Evolutionary conservation across 2,113 vertebrate genomes (phyloP).

Genomic region (Vulpes ferrilata): DNA sequence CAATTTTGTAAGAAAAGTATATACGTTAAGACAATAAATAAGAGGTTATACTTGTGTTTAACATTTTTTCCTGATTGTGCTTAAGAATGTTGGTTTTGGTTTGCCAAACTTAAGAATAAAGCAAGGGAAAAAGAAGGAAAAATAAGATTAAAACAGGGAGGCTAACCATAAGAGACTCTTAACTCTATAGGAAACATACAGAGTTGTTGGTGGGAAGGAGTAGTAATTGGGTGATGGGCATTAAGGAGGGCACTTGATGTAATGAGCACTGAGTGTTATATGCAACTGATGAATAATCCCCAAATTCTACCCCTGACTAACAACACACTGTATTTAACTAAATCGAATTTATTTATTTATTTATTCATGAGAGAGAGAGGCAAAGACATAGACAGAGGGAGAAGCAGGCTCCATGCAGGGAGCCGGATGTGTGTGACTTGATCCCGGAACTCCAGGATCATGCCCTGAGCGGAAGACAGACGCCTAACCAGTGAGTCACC

Average conservation of each 20-base stretch:
- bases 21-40: conserved; percentile 34
- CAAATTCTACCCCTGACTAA: background rate
- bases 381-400: too few species aligned
- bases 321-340: background rate
- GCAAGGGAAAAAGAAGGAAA: background rate
- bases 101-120: conserved; percentile 53
- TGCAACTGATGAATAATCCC: background rate
- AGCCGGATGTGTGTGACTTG: too few species aligned
- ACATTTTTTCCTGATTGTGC: conserved; percentile 34
- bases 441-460: too few species aligned
- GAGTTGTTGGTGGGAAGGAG: background rate
- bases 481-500: too few species aligned
- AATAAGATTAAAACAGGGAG: background rate
- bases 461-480: too few species aligned
- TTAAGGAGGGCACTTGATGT: background rate
- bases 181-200: background rate
- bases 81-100: background rate
- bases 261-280: background rate
- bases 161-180: background rate
- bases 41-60: conserved; percentile 12
- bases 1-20: conserved; percentile 11
- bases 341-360: background rate
- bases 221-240: background rate
- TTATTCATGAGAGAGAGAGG: too few species aligned
- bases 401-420: too few species aligned